Base-by-base conservation (phyloP, 2,888 invertebrate genomes). In the Polydrusus pterygomalis region DNA sequence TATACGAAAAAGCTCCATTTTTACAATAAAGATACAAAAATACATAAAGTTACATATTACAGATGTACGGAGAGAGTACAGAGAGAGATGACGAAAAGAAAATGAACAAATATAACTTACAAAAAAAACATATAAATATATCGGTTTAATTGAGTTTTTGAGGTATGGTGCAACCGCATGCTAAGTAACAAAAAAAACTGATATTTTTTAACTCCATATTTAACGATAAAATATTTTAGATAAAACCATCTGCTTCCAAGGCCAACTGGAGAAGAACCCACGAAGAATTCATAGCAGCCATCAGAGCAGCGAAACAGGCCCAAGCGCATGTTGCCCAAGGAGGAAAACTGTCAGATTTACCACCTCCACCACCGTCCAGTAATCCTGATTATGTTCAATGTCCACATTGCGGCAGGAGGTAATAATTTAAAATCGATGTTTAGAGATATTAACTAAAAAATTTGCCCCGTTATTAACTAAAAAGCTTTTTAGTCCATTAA, bases 211-310 rank as follows among this genome's bases (percentile, higher is more conserved):
- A n/a, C n/a, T n/a, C n/a, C n/a, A n/a, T 25, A 25, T 25, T 25
- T 25, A 40, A 11, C 1, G 11, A 9, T 20, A 25, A 25, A 17
- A 25, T 54, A 43, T 40, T 47, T 74, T 67, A 47, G 34, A 18
- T 71, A 7, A 75, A 71, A 62, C n/a, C 13, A 13, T 45, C 79
- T 25, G 63, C 79, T 0, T 63, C 80, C 15, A 92, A 92, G 85
- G 91, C 88, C 81, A 94, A 93, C 88, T 99, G 99, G 99, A 91
- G 97, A 3, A 92, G 93, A 85, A 95, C 97, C 82, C 99, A 99
- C 89, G 94, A 96, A 86, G 96, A 97, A 83, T 98, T 99, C 87
- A 95, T 98, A 80, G 90, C 92, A 76, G 93, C 97, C 1, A 97
- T 99, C 79, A 91, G 97, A 49, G 95, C 96, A 8, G 98, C 98